Evolutionary conservation across 2,797 vertebrate species (phyloP).

Genomic region (Tauraco hartlaubi): DNA sequence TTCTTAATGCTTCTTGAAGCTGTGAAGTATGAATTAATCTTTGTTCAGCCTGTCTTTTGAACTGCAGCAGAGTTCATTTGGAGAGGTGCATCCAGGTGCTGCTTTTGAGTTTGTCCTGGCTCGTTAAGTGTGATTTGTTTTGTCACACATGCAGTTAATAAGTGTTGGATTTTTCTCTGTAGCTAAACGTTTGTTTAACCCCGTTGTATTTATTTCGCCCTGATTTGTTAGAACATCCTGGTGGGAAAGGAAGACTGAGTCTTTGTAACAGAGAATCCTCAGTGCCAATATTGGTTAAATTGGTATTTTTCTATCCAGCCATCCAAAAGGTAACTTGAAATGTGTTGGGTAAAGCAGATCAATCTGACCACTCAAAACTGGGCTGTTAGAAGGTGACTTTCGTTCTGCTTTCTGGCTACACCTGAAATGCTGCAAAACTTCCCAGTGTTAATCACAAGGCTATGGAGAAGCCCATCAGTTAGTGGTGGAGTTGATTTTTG

Average conservation of each 20-base stretch:
- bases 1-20: not conserved
- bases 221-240: slow-evolving; percentile 16
- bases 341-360: not conserved
- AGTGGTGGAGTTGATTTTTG: not conserved
- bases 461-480: not conserved
- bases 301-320: not conserved
- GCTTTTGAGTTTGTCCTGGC: not conserved
- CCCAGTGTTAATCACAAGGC: not conserved
- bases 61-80: not conserved
- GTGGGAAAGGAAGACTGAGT: not conserved
- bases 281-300: not conserved
- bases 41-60: not conserved
- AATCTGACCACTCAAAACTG: not conserved
- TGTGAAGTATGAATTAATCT: not conserved
- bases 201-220: not conserved
- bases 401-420: not conserved
- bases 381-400: not conserved
- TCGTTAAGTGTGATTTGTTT: not conserved
- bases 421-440: not conserved
- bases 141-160: not conserved
- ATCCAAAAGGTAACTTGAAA: not conserved
- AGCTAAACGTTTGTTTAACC: slow-evolving; percentile 50
- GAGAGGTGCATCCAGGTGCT: not conserved
- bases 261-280: not conserved
- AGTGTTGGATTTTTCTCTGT: slow-evolving; percentile 15